Base-by-base conservation (phyloP, 2,888 invertebrate genomes). In the Ormyrus pomaceus region DNA sequence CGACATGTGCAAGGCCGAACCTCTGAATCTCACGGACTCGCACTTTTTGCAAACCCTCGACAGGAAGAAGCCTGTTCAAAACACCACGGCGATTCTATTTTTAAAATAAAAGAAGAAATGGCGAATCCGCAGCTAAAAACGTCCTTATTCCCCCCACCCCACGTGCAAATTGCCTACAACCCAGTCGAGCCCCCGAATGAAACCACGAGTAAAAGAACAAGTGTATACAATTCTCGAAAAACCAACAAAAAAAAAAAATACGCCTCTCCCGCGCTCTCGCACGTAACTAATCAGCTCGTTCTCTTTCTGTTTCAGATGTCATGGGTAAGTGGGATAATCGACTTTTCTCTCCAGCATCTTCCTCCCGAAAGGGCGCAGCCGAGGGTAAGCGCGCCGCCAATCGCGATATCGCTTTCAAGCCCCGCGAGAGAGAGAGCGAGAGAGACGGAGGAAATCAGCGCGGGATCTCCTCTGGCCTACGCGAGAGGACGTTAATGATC, bases 291-390 rank as follows among this genome's bases (percentile, higher is more conserved):
- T 62, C 55, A 62, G 48, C 34, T 73, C 53, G 72, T 51, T 77
- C 61, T 91, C 90, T 89, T 90, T 93, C 93, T 95, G 94, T 95
- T 95, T 89, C 95, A 95, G 95, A 95, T 93, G 95, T 95, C 91
- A 94, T 95, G 94, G 95, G 95, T 95, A 93, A 95, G 95, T 94
- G 91, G 90, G 68, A 72, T 77, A 78, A 79, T 76, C 75, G 46
- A 72, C 69, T 58, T 76, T 72, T 79, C 76, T 34, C 34, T 34
- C 34, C 4, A 4, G 34, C 34, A 34, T 34, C 34, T 34, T 34
- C 34, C 34, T 64, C 61, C 50, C 6, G 9, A 7, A 6, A 48
- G 19, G 55, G 45, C 10, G 13, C 59, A 34, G 34, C 51, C 59
- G 45, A 34, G 55, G 34, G 34, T 34, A 34, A 34, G 45, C n/a